Percentiles rank a stretch among this genome's conserved stretches.
Conservation (phyloP, 1,140 invertebrate species). For the Drosophila burlai region DNA sequence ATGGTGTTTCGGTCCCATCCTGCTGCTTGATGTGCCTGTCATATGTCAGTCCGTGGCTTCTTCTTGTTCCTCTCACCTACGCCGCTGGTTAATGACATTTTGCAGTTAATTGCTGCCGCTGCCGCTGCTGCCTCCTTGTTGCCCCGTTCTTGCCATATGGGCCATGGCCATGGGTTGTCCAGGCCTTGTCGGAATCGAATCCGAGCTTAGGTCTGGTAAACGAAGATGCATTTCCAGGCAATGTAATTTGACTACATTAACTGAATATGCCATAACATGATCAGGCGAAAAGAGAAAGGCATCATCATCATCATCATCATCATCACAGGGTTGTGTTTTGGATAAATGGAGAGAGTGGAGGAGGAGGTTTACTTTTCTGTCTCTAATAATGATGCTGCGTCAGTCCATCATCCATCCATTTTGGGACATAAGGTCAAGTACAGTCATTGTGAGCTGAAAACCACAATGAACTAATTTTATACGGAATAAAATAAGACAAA, state of each 20-base stretch:
- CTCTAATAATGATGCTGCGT: slow-evolving; percentile 45
- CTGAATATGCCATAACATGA: slow-evolving; percentile 54
- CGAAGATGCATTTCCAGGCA: slow-evolving; percentile 76
- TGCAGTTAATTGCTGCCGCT: slow-evolving; percentile 74
- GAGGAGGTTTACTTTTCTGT: neutral
- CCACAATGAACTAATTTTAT: neutral
- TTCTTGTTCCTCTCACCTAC: slow-evolving; percentile 72
- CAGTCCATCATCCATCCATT: slow-evolving; percentile 19
- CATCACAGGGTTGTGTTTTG: neutral
- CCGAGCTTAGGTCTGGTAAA: slow-evolving; percentile 56
- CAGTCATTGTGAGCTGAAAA: slow-evolving; percentile 1
- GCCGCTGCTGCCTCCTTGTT: slow-evolving; percentile 15
- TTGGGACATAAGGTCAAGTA: slow-evolving; percentile 21
- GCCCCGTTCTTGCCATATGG: slow-evolving; percentile 57
- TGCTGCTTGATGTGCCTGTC: slow-evolving; percentile 75
- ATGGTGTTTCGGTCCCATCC: slow-evolving; percentile 31
- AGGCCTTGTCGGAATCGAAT: slow-evolving; percentile 10
- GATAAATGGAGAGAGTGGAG: neutral
- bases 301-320: slow-evolving; percentile 6
- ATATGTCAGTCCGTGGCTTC: slow-evolving; percentile 78
- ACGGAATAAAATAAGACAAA: neutral
- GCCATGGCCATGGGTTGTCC: slow-evolving; percentile 34
- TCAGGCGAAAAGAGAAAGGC: slow-evolving; percentile 50
- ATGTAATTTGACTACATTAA: slow-evolving; percentile 80
- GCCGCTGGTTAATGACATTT: slow-evolving; percentile 79